A percentile compares a stretch with the other conserved stretches of the same genome.
These are phyloP conservation scores for Crenichthys baileyi DNA, from an alignment of 2,797 vertebrate genomes.

Conservation along the genomic window DNA sequence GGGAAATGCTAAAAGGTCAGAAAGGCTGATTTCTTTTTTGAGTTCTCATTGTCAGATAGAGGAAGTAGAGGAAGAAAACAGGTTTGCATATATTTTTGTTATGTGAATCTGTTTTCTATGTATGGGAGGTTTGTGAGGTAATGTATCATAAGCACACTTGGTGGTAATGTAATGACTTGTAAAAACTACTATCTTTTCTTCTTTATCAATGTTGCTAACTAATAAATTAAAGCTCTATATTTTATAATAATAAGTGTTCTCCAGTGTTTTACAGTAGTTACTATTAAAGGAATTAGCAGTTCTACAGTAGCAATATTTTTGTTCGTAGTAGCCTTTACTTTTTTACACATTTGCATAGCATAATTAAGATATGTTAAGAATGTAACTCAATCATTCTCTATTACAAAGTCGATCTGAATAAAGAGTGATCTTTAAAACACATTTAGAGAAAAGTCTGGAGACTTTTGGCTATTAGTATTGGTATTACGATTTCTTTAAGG, in stretches of 20 bases:
- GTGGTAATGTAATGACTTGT: conserved; percentile 83
- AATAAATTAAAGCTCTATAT: conserved; percentile 90
- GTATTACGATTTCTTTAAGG: background rate
- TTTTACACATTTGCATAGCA: background rate
- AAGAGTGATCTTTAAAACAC: background rate
- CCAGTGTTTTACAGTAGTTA: background rate
- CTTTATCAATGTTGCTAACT: conserved; percentile 85
- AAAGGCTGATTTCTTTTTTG: conserved; percentile 50
- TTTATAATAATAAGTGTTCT: conserved; percentile 83
- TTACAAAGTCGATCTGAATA: background rate
- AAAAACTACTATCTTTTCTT: conserved; percentile 77
- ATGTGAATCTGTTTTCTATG: conserved; percentile 69
- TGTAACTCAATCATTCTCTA: background rate
- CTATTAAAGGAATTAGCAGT: background rate
- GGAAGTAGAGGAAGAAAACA: conserved; percentile 21
- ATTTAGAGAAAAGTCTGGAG: background rate
- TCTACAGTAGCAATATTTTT: background rate
- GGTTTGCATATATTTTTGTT: conserved; percentile 57
- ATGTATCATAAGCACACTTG: conserved; percentile 81
- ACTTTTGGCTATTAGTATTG: background rate
- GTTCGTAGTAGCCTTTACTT: background rate
- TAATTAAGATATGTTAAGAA: background rate
- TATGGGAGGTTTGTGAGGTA: conserved; percentile 69
- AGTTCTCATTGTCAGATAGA: conserved; percentile 15
- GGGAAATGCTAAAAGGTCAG: conserved; percentile 49